These are phyloP conservation scores for Thymelicus lineola DNA, from an alignment of 2,888 invertebrate genomes.

Conservation along the genomic window DNA sequence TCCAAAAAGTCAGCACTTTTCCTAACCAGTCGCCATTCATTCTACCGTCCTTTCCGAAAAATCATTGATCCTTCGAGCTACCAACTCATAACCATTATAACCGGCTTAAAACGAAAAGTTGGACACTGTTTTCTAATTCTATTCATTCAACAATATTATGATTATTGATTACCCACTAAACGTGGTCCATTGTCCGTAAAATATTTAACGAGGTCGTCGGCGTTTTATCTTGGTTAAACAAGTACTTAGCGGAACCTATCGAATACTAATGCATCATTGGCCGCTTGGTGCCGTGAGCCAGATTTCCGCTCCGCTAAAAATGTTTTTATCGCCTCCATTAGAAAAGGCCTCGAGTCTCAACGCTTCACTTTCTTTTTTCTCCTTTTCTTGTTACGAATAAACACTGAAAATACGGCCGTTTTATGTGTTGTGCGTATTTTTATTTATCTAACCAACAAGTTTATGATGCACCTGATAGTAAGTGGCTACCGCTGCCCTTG, in stretches of 20 bases:
- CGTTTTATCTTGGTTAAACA: conserved; percentile 26
- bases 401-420: too few species aligned
- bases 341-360: background rate
- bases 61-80: too few species aligned
- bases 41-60: too few species aligned
- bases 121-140: background rate
- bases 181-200: conserved; percentile 8
- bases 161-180: conserved; percentile 12
- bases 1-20: too few species aligned
- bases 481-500: too few species aligned
- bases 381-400: background rate
- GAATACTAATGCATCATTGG: conserved; percentile 22
- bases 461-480: too few species aligned
- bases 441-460: too few species aligned
- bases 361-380: background rate
- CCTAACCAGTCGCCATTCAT: too few species aligned
- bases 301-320: background rate
- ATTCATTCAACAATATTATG: conserved; percentile 8
- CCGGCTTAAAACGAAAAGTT: too few species aligned
- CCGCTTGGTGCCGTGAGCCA: background rate
- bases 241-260: conserved; percentile 18
- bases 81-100: too few species aligned
- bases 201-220: conserved; percentile 16
- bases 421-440: too few species aligned
- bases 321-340: conserved; percentile 6